Evolutionary conservation across 2,888 invertebrate genomes (phyloP).

Genomic region (Pammene fasciana): DNA sequence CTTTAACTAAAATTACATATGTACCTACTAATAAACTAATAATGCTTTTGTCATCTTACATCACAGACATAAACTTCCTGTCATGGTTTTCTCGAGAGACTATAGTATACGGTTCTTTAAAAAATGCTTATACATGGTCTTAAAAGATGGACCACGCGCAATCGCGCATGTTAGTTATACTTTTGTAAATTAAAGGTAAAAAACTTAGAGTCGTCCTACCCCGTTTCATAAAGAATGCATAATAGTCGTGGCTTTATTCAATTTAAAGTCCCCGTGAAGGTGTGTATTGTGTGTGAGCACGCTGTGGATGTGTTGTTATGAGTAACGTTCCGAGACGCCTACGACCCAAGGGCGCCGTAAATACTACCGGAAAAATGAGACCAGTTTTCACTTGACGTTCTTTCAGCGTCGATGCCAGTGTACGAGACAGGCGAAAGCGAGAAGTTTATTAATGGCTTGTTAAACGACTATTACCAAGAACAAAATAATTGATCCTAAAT

Average conservation of each 20-base stretch:
- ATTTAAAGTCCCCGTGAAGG: slow-evolving; percentile 36
- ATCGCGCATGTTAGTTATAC: too few relatives aligned
- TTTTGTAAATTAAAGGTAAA: not conserved
- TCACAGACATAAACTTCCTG: too few relatives aligned
- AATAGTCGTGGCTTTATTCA: slow-evolving; percentile 43
- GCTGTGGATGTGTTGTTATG: slow-evolving; percentile 50
- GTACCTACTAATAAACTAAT: too few relatives aligned
- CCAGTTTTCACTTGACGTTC: slow-evolving; percentile 58
- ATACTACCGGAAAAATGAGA: slow-evolving; percentile 60
- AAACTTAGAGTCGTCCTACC: not conserved
- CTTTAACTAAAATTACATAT: too few relatives aligned
- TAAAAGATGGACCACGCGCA: too few relatives aligned
- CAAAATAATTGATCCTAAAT: too few relatives aligned
- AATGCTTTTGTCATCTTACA: too few relatives aligned
- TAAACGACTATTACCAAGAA: not conserved
- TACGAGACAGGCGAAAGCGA: slow-evolving; percentile 12
- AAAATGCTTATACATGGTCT: too few relatives aligned
- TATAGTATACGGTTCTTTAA: too few relatives aligned
- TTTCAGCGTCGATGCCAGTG: slow-evolving; percentile 46
- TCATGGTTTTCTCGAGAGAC: too few relatives aligned
- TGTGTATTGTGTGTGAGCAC: slow-evolving; percentile 42
- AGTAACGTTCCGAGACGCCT: slow-evolving; percentile 51
- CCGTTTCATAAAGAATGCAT: slow-evolving; percentile 40
- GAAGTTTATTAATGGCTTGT: not conserved
- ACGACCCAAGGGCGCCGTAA: slow-evolving; percentile 54